These are phyloP conservation scores for Rhinoptilus africanus DNA, from an alignment of 2,113 vertebrate species.

Conservation along the genomic window DNA sequence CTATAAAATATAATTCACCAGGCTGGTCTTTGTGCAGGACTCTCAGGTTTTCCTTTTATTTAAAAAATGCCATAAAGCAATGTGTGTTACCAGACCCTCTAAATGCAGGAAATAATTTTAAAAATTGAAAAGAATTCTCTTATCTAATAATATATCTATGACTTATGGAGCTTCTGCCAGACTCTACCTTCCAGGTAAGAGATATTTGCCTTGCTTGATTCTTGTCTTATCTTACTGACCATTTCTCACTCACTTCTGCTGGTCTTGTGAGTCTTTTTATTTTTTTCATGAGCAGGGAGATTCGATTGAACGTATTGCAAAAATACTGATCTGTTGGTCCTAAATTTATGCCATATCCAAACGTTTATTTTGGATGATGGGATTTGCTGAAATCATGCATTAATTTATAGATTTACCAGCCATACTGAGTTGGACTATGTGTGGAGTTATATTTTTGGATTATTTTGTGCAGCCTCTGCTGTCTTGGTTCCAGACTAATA, in stretches of 20 bases:
- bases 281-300: not conserved
- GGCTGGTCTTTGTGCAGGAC: not conserved
- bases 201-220: not conserved
- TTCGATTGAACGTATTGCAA: slow-evolving; percentile 1
- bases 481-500: not conserved
- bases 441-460: slow-evolving; percentile 11
- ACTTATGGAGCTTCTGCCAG: not conserved
- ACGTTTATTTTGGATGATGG: slow-evolving; percentile 44
- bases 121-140: not conserved
- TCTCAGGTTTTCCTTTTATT: not conserved
- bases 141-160: not conserved
- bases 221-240: slow-evolving; percentile 11
- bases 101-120: not conserved
- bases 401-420: slow-evolving; percentile 4
- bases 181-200: not conserved
- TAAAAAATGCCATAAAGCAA: not conserved
- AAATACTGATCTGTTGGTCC: slow-evolving; percentile 40
- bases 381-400: slow-evolving; percentile 28
- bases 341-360: slow-evolving; percentile 42
- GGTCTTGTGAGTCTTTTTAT: not conserved
- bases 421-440: not conserved
- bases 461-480: slow-evolving; percentile 18
- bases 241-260: slow-evolving; percentile 18
- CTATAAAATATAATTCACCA: not conserved
- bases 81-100: not conserved